Evolutionary conservation across 1,140 invertebrate species (phyloP), one percentile per base, ranked within the genome.

Genomic region (Liolophura sinensis): DNA sequence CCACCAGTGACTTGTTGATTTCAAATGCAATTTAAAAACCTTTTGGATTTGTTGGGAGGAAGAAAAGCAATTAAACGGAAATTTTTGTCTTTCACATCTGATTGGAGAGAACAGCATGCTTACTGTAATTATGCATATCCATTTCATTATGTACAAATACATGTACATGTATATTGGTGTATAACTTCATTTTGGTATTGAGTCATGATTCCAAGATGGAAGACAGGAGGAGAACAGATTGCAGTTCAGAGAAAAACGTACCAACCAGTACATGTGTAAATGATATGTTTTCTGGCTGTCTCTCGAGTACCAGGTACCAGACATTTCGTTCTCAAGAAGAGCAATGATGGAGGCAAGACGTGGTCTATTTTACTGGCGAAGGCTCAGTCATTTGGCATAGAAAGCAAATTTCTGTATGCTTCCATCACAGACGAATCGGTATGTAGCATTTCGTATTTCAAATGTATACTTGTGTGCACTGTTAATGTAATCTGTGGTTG

Each of bases 361-460:
- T 76, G 69, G 71, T 67, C 22, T 47, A 50, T 50, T 15, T 22
- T 81, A 12, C 58, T 71, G 47, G 64, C 70, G 12, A 68, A 69
- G 20, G 74, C 80, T 0, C 62, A 71, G 16, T 66, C 73, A 7
- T 82, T 81, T 73, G 76, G 76, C 9, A 68, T 76, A 16, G 70
- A 79, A 60, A 79, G 73, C 3, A 75, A 78, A 50, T 82, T 82
- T 62, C 56, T 81, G 6, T 82, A 80, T 74, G 78, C 74, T 51
- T 79, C 80, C 12, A 68, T 75, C 15, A 66, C 69, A 40, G 72
- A 24, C 14, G 9, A 52, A 18, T 20, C 50, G 1, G 5, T 40
- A 40, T 65, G 40, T 58, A 18, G 16, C 18, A 57, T 52, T 49
- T 27, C 3, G 12, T 62, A 48, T 31, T 1, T 24, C 24, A 46